Conservation (phyloP, 2,113 vertebrate genomes). For the Tilapia sparmanii region DNA sequence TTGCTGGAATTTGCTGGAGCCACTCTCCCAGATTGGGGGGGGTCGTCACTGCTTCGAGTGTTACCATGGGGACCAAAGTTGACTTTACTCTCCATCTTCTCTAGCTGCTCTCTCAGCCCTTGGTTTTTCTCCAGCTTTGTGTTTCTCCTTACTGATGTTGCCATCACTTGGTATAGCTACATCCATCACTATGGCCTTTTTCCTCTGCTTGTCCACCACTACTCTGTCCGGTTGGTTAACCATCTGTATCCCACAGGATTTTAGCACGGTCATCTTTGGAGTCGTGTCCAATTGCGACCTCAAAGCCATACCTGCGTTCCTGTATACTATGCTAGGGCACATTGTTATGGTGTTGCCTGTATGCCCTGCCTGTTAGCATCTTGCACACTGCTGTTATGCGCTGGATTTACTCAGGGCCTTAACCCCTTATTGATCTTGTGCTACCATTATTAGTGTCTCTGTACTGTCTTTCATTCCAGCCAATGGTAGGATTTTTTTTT, state of each 20-base stretch:
- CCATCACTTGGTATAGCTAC: background rate
- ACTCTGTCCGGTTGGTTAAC: background rate
- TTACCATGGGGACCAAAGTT: background rate
- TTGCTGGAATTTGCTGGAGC: background rate
- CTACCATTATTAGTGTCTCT: background rate
- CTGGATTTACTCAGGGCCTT: background rate
- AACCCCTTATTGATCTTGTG: background rate
- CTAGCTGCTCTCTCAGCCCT: background rate
- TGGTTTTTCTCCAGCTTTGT: background rate
- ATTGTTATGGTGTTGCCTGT: background rate
- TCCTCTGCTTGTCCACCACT: background rate
- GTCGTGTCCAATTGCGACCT: background rate
- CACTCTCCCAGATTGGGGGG: background rate
- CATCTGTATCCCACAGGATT: background rate
- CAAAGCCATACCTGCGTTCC: rapidly evolving
- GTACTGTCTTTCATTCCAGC: background rate
- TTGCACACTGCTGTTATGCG: background rate
- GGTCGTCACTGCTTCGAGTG: background rate
- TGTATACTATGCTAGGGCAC: background rate
- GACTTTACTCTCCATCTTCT: background rate
- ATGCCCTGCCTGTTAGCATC: background rate
- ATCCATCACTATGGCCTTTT: background rate
- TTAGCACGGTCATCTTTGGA: background rate
- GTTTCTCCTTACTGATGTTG: background rate
- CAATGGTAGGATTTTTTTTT: background rate